Conservation (phyloP, 2,888 invertebrate species). For the Steinernema hermaphroditum region DNA sequence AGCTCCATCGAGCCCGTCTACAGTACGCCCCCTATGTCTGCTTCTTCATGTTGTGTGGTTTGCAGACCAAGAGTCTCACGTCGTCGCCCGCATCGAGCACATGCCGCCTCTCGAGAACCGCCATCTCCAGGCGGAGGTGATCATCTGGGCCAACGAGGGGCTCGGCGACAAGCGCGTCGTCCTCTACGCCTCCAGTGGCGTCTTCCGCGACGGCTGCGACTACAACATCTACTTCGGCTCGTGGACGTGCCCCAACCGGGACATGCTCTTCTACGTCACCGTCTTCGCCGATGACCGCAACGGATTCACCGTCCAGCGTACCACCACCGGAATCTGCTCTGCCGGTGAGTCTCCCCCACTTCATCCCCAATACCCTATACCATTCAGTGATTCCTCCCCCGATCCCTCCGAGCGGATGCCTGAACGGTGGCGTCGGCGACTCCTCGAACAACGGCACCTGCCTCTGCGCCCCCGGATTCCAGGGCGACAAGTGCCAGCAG, state of each 20-base stretch:
- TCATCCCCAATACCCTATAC: background rate
- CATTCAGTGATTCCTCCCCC: conserved; percentile 20
- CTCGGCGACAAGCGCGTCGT: conserved; percentile 19
- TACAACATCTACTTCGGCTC: conserved; percentile 32
- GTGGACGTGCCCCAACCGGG: conserved; percentile 22
- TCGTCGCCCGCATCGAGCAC: conserved; percentile 50
- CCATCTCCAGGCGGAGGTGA: conserved; percentile 34
- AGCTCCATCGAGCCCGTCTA: conserved; percentile 45
- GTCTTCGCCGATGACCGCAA: conserved; percentile 28
- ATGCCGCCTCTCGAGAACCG: conserved; percentile 42
- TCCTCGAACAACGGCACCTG: conserved; percentile 28
- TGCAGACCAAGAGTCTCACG: conserved; percentile 43
- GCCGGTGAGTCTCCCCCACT: background rate
- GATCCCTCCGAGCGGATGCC: conserved; percentile 32
- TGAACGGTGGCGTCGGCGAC: conserved; percentile 33
- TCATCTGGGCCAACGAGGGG: conserved; percentile 39
- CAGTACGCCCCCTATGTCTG: conserved; percentile 28
- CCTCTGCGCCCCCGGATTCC: conserved; percentile 41
- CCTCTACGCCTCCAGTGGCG: conserved; percentile 29
- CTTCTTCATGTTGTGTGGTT: background rate
- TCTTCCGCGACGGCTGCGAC: conserved; percentile 34
- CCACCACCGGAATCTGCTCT: conserved; percentile 25
- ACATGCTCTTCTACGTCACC: conserved; percentile 32
- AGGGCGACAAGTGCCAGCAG: conserved; percentile 39
- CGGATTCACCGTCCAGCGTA: conserved; percentile 32